Evolutionary conservation across 2,797 vertebrate species (phyloP).

Genomic region (Macrochelys suwanniensis): DNA sequence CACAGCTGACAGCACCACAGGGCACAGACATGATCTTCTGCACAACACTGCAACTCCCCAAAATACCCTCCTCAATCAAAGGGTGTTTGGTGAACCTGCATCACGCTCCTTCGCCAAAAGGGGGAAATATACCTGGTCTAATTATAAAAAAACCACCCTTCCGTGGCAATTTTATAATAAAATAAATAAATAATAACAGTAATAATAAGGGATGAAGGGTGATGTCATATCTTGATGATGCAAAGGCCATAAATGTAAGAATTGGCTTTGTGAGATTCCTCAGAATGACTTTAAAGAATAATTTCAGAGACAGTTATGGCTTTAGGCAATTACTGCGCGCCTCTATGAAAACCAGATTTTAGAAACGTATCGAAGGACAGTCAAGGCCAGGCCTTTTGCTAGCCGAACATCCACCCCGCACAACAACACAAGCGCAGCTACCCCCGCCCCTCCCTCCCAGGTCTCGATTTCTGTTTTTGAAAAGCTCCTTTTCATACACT

Average conservation of each 20-base stretch:
- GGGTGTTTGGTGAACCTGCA: conserved; percentile 65
- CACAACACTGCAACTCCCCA: conserved; percentile 82
- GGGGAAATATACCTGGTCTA: conserved; percentile 16
- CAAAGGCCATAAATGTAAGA: conserved; percentile 67
- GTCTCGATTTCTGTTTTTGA: background rate
- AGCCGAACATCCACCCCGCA: too few relatives aligned
- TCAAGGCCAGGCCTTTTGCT: conserved; percentile 20
- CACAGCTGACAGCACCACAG: conserved; percentile 90
- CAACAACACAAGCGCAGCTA: background rate
- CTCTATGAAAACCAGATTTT: conserved; percentile 80
- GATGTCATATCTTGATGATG: conserved; percentile 63
- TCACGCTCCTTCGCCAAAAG: conserved; percentile 42
- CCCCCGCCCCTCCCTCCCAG: background rate
- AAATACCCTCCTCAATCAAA: conserved; percentile 81
- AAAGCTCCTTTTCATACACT: background rate
- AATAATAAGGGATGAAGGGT: conserved; percentile 45
- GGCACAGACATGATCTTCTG: conserved; percentile 87
- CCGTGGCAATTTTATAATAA: too few relatives aligned
- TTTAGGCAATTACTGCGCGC: conserved; percentile 73
- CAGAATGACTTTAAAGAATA: conserved; percentile 82
- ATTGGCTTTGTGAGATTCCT: conserved; percentile 63
- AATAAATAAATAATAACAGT: too few relatives aligned
- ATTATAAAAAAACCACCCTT: too few relatives aligned
- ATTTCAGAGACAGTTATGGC: conserved; percentile 81
- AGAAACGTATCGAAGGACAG: background rate